Percentiles rank a stretch among this genome's conserved stretches.
Conservation (phyloP, 2,888 invertebrate genomes). For the Selenia dentaria region DNA sequence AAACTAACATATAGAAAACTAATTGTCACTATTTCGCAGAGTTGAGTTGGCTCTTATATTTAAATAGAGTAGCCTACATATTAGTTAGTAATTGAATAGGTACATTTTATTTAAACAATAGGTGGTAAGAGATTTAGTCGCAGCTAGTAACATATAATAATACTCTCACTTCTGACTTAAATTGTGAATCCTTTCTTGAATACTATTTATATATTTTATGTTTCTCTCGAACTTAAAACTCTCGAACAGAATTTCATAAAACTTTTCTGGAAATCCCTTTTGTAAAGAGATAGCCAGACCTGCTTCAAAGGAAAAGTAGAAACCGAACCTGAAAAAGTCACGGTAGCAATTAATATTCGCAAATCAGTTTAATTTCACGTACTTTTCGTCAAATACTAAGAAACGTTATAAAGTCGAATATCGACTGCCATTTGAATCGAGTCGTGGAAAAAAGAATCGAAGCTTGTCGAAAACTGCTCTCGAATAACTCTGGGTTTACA, state of each 20-base stretch:
- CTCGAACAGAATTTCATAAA: conserved; percentile 5
- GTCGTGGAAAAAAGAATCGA: conserved; percentile 35
- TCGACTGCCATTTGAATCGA: conserved; percentile 25
- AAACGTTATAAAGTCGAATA: conserved; percentile 9
- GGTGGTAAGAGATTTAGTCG: no score
- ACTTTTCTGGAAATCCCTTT: conserved; percentile 7
- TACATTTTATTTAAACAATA: no score
- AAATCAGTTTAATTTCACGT: conserved; percentile 6
- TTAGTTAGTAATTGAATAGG: no score
- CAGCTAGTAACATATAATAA: no score
- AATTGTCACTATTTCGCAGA: no score
- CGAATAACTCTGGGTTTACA: conserved; percentile 21
- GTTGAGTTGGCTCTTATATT: no score
- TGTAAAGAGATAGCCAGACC: conserved; percentile 17
- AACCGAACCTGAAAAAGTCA: conserved; percentile 2
- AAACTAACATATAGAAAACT: no score
- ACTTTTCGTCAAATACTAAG: background rate
- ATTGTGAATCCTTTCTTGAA: conserved; percentile 5
- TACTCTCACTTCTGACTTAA: conserved; percentile 8
- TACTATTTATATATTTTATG: conserved; percentile 17
- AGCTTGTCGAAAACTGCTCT: conserved; percentile 32
- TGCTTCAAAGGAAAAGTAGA: conserved; percentile 7
- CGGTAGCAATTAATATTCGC: conserved; percentile 1
- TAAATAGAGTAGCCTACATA: no score
- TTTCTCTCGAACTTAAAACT: conserved; percentile 4